A percentile compares a stretch with the other conserved stretches of the same genome.
Conservation (phyloP, 2,888 invertebrate genomes). For the Leistus spinibarbis region DNA sequence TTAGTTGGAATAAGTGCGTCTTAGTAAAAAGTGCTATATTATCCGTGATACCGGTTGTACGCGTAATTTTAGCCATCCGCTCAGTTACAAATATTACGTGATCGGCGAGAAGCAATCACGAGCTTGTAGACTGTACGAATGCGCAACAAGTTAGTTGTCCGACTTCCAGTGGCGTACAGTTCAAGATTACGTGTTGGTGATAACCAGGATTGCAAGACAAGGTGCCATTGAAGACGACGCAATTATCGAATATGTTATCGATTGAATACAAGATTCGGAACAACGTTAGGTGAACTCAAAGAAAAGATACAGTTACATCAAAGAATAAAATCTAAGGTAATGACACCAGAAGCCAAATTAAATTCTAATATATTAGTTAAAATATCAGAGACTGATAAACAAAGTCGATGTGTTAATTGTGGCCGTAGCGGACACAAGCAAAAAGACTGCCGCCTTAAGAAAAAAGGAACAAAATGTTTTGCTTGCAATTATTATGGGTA, state of each 20-base stretch:
- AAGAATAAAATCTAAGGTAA: background rate
- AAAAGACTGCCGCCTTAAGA: background rate
- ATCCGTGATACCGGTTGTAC: too few species aligned
- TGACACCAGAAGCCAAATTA: background rate
- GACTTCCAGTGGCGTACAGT: too few species aligned
- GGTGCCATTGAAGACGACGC: background rate
- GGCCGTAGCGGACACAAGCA: background rate
- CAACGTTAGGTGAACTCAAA: background rate
- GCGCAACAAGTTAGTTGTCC: too few species aligned
- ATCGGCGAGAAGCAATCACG: too few species aligned
- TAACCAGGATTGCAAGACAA: slow-evolving; percentile 15
- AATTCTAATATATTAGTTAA: too few species aligned
- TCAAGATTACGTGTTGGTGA: slow-evolving; percentile 28
- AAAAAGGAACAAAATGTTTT: slow-evolving; percentile 33
- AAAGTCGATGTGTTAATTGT: slow-evolving; percentile 7
- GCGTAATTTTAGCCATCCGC: too few species aligned
- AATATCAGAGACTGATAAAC: background rate
- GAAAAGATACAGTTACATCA: background rate
- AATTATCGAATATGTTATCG: slow-evolving; percentile 17
- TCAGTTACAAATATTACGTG: too few species aligned
- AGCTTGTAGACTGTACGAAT: too few species aligned
- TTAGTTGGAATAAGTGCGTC: too few species aligned
- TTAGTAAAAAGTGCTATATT: too few species aligned
- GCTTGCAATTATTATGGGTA: slow-evolving; percentile 37
- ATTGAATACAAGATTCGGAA: slow-evolving; percentile 8